Evolutionary conservation across 1,140 invertebrate genomes (phyloP).

Genomic region (Caenorhabditis latens): DNA sequence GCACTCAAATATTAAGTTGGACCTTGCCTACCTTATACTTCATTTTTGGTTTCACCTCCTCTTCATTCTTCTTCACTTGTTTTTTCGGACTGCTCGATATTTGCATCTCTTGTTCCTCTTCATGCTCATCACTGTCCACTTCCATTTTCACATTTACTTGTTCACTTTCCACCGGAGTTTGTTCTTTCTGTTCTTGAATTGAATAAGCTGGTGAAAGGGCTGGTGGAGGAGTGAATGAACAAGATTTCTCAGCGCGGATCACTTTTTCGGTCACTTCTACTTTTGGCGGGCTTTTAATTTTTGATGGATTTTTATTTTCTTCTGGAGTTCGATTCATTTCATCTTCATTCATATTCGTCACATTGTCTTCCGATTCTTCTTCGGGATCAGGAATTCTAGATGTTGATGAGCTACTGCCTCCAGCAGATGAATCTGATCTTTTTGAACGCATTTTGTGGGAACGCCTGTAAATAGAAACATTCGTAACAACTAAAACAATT

Average conservation of each 20-base stretch:
- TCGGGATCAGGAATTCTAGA: neutral
- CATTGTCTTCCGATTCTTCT: neutral
- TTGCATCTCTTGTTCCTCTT: neutral
- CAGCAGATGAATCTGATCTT: neutral
- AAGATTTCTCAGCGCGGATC: neutral
- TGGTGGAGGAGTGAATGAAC: constrained; percentile 7
- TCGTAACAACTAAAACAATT: too few species aligned
- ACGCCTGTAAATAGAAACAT: neutral
- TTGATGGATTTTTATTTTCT: constrained; percentile 8
- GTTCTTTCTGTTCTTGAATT: neutral
- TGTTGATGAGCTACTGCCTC: neutral
- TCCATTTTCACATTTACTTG: neutral
- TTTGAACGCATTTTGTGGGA: neutral
- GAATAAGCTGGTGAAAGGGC: constrained; percentile 22
- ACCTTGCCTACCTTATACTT: neutral
- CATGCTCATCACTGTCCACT: neutral
- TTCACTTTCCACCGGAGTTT: neutral
- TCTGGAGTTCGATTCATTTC: neutral
- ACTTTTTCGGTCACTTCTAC: neutral
- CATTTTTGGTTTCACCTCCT: neutral
- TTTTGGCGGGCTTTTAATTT: too few species aligned
- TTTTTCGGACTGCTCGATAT: neutral
- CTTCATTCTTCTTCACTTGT: neutral
- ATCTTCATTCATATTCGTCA: neutral
- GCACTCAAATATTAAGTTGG: too few species aligned